Evolutionary conservation across 2,113 vertebrate genomes (phyloP), one percentile per base, ranked within the genome.

Genomic region (Barbus barbus): DNA sequence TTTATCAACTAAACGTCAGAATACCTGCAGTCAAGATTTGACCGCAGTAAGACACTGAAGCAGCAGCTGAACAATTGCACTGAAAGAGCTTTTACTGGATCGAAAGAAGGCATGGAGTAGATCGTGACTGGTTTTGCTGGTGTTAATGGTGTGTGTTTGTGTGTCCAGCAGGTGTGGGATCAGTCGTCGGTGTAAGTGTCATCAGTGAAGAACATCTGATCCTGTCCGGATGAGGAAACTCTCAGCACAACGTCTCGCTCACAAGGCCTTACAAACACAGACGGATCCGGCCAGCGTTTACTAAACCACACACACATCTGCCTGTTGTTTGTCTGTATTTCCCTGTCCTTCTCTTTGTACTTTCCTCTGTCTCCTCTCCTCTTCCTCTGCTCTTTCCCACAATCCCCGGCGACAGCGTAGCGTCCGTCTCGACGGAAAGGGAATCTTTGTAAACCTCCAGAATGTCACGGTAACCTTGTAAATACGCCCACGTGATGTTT

Each of bases 121-220:
- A 48, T 18, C 1, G 14, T 9, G 38, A 2, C 2, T 0, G 41
- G 41, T 44, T 44, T 44, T 44, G 4, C 1, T 48, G 46, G 16
- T 51, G 13, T 41, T n/a, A n/a, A n/a, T n/a, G n/a, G 16, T 51
- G 13, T 78, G 48, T 78, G 3, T 56, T 9, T 78, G 60, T 83
- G n/a, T 26, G 13, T 77, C 13, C 9, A 61, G 13, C 90, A 95
- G 95, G 93, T 95, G 3, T 95, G 95, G 95, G 94, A 95, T 94
- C 97, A 99, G 88, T 99, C 97, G 82, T 98, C 98, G 75, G 98
- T 99, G 87, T 99, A 95, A 96, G 90, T 85, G 75, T 18, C 31
- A 74, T 81, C 84, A 67, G 85, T 56, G 53, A 83, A 31, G 46
- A 80, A 22, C 83, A 58, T 69, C 26, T 9, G 5, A 72, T 78